Percentiles rank a stretch among this genome's conserved stretches.
These are phyloP conservation scores for Mizuhopecten yessoensis DNA, from an alignment of 1,140 invertebrate genomes.

Conservation along the genomic window DNA sequence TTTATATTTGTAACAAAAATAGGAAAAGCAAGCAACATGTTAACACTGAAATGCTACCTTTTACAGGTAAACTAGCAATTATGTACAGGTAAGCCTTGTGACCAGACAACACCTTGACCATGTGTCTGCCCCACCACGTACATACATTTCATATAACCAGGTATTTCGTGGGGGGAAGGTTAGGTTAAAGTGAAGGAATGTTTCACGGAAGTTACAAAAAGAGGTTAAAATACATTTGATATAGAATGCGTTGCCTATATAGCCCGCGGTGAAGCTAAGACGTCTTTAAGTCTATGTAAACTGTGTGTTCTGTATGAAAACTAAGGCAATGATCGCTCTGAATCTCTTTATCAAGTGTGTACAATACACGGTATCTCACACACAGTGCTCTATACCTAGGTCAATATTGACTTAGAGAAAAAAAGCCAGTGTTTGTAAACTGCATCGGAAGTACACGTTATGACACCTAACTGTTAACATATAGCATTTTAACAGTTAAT, in stretches of 20 bases:
- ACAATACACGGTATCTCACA: background rate
- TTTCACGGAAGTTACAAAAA: slow-evolving; percentile 16
- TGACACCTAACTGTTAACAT: background rate
- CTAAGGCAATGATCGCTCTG: background rate
- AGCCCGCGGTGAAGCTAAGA: slow-evolving; percentile 3
- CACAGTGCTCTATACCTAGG: background rate
- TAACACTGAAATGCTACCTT: background rate
- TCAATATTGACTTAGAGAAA: slow-evolving; percentile 8
- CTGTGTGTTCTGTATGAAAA: slow-evolving; percentile 6
- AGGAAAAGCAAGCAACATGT: too few species aligned
- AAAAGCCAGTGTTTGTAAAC: too few species aligned
- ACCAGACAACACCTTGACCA: background rate
- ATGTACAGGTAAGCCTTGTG: background rate
- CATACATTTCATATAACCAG: background rate
- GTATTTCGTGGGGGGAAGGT: background rate
- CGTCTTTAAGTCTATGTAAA: slow-evolving; percentile 25
- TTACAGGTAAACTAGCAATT: background rate
- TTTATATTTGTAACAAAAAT: too few species aligned
- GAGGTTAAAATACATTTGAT: slow-evolving; percentile 6
- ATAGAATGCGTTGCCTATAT: background rate
- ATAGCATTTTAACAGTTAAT: background rate
- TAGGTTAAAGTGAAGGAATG: background rate
- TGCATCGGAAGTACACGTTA: background rate
- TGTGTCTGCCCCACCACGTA: background rate
- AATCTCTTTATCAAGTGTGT: background rate